Evolutionary conservation across 2,113 vertebrate species (phyloP).

Genomic region (Chaenogobius annularis): DNA sequence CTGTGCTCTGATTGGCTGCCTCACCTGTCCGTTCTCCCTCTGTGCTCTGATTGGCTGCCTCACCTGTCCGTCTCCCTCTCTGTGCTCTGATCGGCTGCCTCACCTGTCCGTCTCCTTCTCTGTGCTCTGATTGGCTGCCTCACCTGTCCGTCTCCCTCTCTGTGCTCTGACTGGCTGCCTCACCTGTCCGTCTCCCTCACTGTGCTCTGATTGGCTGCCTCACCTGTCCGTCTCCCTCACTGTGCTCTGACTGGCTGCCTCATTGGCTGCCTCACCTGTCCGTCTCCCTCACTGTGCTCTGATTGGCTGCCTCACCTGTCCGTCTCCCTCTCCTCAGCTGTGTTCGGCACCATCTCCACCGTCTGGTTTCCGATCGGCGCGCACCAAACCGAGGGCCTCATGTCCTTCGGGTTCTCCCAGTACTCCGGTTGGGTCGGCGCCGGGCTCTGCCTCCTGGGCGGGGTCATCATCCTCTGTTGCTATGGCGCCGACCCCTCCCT

Average conservation of each 20-base stretch:
- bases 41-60: too few relatives aligned
- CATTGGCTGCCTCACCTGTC: background rate
- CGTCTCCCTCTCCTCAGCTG: background rate
- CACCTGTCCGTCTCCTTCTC: too few relatives aligned
- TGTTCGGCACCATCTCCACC: constrained; percentile 23
- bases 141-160: too few relatives aligned
- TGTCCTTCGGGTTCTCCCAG: constrained; percentile 93
- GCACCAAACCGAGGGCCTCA: constrained; percentile 83
- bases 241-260: background rate
- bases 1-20: too few relatives aligned
- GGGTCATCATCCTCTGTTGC: constrained; percentile 84
- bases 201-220: background rate
- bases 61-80: too few relatives aligned
- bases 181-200: too few relatives aligned
- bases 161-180: too few relatives aligned
- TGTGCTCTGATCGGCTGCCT: too few relatives aligned
- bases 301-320: constrained; percentile 60
- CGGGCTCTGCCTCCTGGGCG: constrained; percentile 85
- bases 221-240: background rate
- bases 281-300: background rate
- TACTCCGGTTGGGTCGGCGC: constrained; percentile 92
- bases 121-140: too few relatives aligned
- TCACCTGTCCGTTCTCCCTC: too few relatives aligned
- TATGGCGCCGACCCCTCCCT: constrained; percentile 51
- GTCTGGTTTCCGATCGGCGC: constrained; percentile 92